Percentiles rank a stretch among this genome's conserved stretches.
Conservation (phyloP, 2,797 vertebrate species). For the Etheostoma nigrum region DNA sequence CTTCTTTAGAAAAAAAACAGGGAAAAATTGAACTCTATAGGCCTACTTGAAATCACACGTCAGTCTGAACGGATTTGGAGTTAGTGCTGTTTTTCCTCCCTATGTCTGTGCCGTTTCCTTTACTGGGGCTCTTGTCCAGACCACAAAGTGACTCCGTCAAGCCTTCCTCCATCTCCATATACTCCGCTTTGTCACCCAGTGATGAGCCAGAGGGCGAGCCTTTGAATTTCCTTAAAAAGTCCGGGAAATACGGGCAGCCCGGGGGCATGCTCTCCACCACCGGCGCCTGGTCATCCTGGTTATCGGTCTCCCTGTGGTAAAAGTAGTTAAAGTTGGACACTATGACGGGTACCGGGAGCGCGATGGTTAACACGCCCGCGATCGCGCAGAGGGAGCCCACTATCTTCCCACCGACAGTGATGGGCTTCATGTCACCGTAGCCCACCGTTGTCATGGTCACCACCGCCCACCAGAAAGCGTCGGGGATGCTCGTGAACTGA, state of each 20-base stretch:
- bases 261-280: constrained; percentile 89
- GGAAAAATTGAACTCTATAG: constrained; percentile 26
- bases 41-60: constrained; percentile 89
- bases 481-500: constrained; percentile 99
- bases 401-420: constrained; percentile 98
- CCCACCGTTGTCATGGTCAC: constrained; percentile 99
- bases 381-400: constrained; percentile 99
- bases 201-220: constrained; percentile 93
- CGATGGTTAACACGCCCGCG: constrained; percentile 97
- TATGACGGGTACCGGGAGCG: constrained; percentile 98
- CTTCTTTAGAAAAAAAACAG: constrained; percentile 43
- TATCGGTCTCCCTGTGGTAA: constrained; percentile 98
- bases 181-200: constrained; percentile 96
- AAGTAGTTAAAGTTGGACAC: constrained; percentile 99
- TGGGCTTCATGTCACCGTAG: constrained; percentile 99
- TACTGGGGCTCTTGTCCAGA: constrained; percentile 93
- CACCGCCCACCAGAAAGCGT: constrained; percentile 99
- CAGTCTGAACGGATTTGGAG: constrained; percentile 96
- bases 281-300: constrained; percentile 91
- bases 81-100: constrained; percentile 94
- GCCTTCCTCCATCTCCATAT: constrained; percentile 99
- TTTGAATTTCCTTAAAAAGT: constrained; percentile 93
- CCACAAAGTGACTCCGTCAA: constrained; percentile 97
- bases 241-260: constrained; percentile 91
- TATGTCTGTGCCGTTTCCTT: constrained; percentile 93